These are phyloP conservation scores for Sphaerodactylus townsendi DNA, from an alignment of 2,113 vertebrate genomes.

Conservation along the genomic window DNA sequence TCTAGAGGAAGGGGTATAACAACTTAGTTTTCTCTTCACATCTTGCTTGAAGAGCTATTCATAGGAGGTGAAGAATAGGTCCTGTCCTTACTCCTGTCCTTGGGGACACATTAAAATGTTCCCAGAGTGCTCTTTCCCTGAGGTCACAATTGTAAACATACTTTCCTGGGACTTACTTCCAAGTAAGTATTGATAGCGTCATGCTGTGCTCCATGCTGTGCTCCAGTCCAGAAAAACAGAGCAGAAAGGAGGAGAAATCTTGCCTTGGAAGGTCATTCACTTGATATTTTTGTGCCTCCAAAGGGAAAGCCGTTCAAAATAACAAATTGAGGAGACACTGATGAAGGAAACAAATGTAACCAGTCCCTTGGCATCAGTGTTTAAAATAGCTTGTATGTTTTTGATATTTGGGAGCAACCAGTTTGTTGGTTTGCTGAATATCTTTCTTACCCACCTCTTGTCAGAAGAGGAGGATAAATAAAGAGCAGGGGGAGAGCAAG, in stretches of 20 bases:
- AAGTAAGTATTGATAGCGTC: neutral
- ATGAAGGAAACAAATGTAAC: neutral
- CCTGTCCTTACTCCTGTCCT: rapidly evolving
- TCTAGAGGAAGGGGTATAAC: neutral
- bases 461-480: slow-evolving; percentile 77
- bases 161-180: neutral
- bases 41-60: neutral
- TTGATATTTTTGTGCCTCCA: neutral
- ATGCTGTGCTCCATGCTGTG: neutral
- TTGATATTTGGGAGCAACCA: slow-evolving; percentile 61
- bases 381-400: slow-evolving; percentile 60
- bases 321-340: rapidly evolving
- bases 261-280: slow-evolving; percentile 15
- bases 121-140: neutral
- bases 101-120: neutral
- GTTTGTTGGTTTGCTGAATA: slow-evolving; percentile 68
- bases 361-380: neutral
- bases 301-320: neutral
- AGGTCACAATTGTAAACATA: neutral
- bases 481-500: slow-evolving; percentile 52
- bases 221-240: slow-evolving; percentile 19
- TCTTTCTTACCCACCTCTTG: slow-evolving; percentile 76
- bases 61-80: neutral
- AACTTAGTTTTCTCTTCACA: neutral
- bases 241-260: neutral